Conservation (phyloP, 2,113 vertebrate species). For the Sturnus vulgaris region DNA sequence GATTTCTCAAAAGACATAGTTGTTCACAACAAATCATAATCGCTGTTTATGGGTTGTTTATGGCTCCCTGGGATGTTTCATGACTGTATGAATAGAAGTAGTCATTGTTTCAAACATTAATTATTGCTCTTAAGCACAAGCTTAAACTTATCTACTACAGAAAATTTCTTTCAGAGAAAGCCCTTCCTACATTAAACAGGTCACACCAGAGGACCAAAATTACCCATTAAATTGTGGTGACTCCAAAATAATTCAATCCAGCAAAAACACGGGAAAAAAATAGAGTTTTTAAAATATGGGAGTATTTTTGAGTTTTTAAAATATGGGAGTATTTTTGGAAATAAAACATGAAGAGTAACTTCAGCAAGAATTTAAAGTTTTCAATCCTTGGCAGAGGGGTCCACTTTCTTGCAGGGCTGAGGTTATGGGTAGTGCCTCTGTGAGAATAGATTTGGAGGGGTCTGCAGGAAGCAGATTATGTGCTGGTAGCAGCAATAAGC, state of each 20-base stretch:
- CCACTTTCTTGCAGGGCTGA: not conserved
- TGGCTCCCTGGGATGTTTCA: not conserved
- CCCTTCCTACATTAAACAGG: not conserved
- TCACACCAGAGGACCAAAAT: not conserved
- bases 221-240: not conserved
- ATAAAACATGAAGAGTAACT: not conserved
- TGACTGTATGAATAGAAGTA: not conserved
- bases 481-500: not conserved
- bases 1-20: not conserved
- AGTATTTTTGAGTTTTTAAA: not conserved
- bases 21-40: not conserved
- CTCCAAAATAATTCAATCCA: not conserved
- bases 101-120: not conserved
- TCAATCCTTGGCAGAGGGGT: accelerated
- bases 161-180: not conserved
- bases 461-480: not conserved
- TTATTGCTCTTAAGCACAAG: not conserved
- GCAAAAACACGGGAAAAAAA: not conserved
- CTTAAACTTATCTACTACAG: not conserved
- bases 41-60: accelerated
- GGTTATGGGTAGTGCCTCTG: not conserved
- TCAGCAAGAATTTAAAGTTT: not conserved
- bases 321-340: not conserved
- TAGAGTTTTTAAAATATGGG: not conserved
- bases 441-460: accelerated